phyloP scores from a whole-genome alignment of 2,797 vertebrate genomes.

The Siniperca obscura region DNA sequence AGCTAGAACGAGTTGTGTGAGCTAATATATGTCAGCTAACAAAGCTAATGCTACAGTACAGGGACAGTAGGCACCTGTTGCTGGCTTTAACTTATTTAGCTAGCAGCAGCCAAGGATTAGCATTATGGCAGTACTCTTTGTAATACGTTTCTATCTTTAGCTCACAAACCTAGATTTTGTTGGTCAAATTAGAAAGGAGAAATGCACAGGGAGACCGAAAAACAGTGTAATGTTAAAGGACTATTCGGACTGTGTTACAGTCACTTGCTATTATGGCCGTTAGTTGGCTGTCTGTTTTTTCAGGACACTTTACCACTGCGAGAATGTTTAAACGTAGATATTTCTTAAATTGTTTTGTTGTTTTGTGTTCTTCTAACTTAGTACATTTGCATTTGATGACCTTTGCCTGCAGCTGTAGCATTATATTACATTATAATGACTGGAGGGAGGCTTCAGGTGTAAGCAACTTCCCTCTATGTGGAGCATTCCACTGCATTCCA shows the following conservation, averaged over 20 bases:
- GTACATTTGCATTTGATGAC: not conserved
- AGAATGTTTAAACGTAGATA: not conserved
- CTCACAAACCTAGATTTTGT: not conserved
- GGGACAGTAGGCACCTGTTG: constrained; percentile 73
- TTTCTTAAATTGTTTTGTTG: too few relatives aligned
- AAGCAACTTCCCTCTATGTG: not conserved
- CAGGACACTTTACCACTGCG: not conserved
- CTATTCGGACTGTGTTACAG: not conserved
- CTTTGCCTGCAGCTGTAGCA: not conserved
- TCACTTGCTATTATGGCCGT: too few relatives aligned
- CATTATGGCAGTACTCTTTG: constrained; percentile 26
- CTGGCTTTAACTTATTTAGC: constrained; percentile 35
- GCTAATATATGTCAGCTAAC: constrained; percentile 37
- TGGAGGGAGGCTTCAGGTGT: not conserved
- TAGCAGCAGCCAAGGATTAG: constrained; percentile 58
- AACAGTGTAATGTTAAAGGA: too few relatives aligned
- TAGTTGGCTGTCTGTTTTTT: not conserved
- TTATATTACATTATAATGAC: not conserved
- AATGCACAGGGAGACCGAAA: too few relatives aligned
- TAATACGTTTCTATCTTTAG: constrained; percentile 34
- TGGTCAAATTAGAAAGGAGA: not conserved
- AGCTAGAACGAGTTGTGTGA: not conserved
- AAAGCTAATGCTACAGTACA: constrained; percentile 50
- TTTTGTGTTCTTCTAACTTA: not conserved
- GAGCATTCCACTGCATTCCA: constrained; percentile 68